Evolutionary conservation across 2,113 vertebrate genomes (phyloP).

Genomic region (Rhagologus leucostigma): DNA sequence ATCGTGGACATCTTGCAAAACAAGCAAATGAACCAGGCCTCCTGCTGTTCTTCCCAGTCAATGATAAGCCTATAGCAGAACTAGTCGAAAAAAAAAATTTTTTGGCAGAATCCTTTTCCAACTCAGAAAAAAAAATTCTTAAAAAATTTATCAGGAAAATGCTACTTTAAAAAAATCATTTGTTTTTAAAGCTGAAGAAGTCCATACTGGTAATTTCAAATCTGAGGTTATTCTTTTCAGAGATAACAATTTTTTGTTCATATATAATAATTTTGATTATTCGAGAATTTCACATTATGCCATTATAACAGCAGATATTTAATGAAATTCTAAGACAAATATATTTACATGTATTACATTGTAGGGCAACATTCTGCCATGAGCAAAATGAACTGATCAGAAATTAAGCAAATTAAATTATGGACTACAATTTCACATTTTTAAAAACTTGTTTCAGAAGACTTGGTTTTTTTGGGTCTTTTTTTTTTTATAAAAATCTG

Average conservation of each 20-base stretch:
- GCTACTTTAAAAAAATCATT: fast-evolving
- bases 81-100: neutral
- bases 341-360: neutral
- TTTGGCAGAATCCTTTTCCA: neutral
- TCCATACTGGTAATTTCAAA: neutral
- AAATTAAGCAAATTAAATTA: neutral
- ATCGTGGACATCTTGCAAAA: neutral
- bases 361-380: neutral
- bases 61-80: neutral
- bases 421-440: neutral
- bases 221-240: neutral
- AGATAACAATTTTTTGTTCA: neutral
- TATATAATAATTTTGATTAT: neutral
- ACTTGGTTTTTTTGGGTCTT: neutral
- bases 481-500: neutral
- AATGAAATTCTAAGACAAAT: neutral
- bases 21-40: neutral
- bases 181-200: neutral
- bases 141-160: neutral
- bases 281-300: neutral
- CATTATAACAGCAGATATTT: neutral
- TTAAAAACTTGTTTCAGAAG: neutral
- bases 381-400: neutral
- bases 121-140: neutral
- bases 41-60: neutral